Evolutionary conservation across 2,888 invertebrate genomes (phyloP), one percentile per base, ranked within the genome.

Genomic region (Andrena dorsata): DNA sequence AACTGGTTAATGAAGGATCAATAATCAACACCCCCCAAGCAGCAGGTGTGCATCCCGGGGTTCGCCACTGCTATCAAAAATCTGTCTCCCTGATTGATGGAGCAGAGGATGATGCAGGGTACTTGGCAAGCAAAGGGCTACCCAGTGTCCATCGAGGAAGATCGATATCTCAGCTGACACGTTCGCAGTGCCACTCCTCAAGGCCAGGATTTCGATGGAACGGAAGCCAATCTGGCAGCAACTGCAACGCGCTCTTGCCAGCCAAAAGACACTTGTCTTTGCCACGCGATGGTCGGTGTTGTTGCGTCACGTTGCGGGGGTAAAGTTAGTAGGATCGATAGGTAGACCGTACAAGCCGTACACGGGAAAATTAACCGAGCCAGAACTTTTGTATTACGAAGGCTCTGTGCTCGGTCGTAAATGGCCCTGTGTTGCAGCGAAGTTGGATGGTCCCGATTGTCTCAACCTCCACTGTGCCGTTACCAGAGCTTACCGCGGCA

Each of bases 301-400:
- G 78, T 86, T 87, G 60, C 80, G 84, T 88, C 86, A 88, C 80
- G 84, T 87, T 85, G 90, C 87, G 84, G 83, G 71, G 84, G 79
- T 76, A 77, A 86, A 88, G 79, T 89, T 89, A 70, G 60, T 47
- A 49, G 76, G 86, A 89, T 90, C 89, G 82, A 90, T 90, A 86
- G 60, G 74, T 80, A 79, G 68, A 70, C 16, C 28, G 32, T 26
- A 23, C 64, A 68, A 28, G 26, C n/a, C 26, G 13, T 41, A 76
- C 58, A 53, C 8, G 47, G 71, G 69, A 64, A 81, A 76, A 86
- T 86, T 73, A 76, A 63, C 60, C 68, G 64, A 51, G 73, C 64
- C 76, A 69, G 64, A 82, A 77, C 72, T 83, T 75, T 82, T 63
- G 49, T 65, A 68, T 72, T 80, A 47, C 30, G 28, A 35, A 6